Conservation (phyloP, 2,113 vertebrate species). For the Pyxicephalus adspersus region DNA sequence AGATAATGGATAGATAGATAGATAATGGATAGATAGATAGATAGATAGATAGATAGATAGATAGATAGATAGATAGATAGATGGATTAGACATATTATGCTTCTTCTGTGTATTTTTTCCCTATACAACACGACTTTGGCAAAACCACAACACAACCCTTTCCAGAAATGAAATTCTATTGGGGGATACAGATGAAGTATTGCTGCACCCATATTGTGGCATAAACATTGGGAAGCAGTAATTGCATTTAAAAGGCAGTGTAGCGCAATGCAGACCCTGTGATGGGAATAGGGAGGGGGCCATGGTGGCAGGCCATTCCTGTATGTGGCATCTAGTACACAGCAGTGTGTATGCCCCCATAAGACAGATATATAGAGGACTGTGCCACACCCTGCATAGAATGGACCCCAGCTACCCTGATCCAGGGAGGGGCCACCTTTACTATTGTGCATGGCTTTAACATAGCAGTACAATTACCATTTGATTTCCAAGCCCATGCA, state of each 20-base stretch:
- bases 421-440: not conserved
- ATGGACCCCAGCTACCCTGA: not conserved
- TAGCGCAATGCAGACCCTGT: conserved; percentile 40
- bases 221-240: not conserved
- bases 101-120: not conserved
- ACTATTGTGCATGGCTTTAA: not conserved
- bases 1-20: too few species aligned
- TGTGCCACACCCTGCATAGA: not conserved
- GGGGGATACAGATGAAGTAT: too few species aligned
- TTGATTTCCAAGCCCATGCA: not conserved
- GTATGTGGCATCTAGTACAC: not conserved
- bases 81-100: too few species aligned
- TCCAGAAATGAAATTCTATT: not conserved
- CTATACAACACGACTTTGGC: too few species aligned
- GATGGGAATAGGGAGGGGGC: not conserved
- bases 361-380: not conserved
- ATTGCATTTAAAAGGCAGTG: not conserved
- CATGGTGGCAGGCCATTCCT: not conserved
- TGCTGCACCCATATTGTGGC: not conserved
- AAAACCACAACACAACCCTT: too few species aligned
- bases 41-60: too few species aligned
- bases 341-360: not conserved
- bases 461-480: not conserved
- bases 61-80: too few species aligned
- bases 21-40: too few species aligned